phyloP scores from a whole-genome alignment of 92 coral and sea anemone species.

The Virgularia gustaviana region DNA sequence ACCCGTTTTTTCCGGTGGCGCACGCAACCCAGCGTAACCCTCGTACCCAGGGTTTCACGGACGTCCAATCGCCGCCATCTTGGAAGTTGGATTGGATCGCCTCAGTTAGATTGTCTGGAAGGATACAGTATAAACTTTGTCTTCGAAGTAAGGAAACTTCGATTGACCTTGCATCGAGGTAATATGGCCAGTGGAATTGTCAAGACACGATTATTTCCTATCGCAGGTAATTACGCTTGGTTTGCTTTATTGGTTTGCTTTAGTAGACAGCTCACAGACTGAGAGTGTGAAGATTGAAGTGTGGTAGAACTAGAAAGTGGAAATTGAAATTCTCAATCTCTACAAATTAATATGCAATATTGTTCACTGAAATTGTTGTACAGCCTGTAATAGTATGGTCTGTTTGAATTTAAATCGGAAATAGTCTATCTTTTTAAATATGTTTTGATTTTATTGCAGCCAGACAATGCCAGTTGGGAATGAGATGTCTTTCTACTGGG shows the following conservation, averaged over 20 bases:
- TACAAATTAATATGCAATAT: too few relatives aligned
- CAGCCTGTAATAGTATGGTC: not conserved
- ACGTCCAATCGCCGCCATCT: too few relatives aligned
- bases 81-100: too few relatives aligned
- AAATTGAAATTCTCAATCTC: too few relatives aligned
- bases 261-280: not conserved
- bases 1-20: too few relatives aligned
- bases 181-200: conserved; percentile 24
- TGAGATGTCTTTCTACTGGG: conserved; percentile 3
- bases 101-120: not conserved
- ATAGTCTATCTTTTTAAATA: not conserved
- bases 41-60: too few relatives aligned
- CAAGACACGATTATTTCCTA: conserved; percentile 7
- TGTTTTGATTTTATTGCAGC: not conserved
- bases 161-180: not conserved
- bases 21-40: too few relatives aligned
- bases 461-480: conserved; percentile 25
- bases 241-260: not conserved
- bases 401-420: not conserved
- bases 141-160: not conserved
- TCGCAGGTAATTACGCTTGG: conserved; percentile 1
- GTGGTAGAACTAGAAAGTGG: not conserved
- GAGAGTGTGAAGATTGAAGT: not conserved
- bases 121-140: not conserved
- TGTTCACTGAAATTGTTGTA: not conserved